Base-by-base conservation (phyloP, 1,140 invertebrate species). In the Hyposmocoma kahamanoa region DNA sequence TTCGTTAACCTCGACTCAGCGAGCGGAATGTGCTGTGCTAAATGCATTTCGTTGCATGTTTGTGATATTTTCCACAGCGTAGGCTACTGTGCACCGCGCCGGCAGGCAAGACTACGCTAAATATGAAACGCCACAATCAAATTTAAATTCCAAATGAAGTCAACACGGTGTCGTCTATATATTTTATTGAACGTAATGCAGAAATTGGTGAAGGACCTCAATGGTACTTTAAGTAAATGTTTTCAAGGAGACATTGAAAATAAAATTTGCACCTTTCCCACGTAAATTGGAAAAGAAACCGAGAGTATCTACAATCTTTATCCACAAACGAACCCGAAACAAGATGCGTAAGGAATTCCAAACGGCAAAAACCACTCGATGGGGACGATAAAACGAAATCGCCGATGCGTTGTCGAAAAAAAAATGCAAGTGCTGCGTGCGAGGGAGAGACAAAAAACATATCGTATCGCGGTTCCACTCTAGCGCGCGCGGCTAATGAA, bases 371-470 rank as follows among this genome's bases (percentile, higher is more conserved):
- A 72, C 76, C 67, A 71, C 66, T 72, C 65, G 68, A 79, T 69
- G 69, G 65, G 69, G 72, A 75, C 72, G 78, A 79, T 77, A 72
- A 81, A 78, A 77, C 64, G 67, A 70, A 79, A 79, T 80, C 75
- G 69, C 65, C 76, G 73, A 76, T 80, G 72, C 72, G 67, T 76
- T 70, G 59, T 62, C 62, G 55, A 62, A 68, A 78, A 75, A 75
- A 70, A 73, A 76, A 71, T 61, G 63, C 72, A 70, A 77, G 65
- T 62, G 61, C 73, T 67, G 63, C 64, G 72, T 78, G 74, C 67
- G 78, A 81, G 74, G 45, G 70, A 69, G 73, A 78, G 57, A 70
- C 67, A 77, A 80, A 78, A 78, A 80, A 80, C 64, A 68, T 72
- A 80, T 73, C 69, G 67, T 72, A 73, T 80, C 65, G 53, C 74